phyloP scores from a whole-genome alignment of 2,888 invertebrate species.

The Theretra japonica region DNA sequence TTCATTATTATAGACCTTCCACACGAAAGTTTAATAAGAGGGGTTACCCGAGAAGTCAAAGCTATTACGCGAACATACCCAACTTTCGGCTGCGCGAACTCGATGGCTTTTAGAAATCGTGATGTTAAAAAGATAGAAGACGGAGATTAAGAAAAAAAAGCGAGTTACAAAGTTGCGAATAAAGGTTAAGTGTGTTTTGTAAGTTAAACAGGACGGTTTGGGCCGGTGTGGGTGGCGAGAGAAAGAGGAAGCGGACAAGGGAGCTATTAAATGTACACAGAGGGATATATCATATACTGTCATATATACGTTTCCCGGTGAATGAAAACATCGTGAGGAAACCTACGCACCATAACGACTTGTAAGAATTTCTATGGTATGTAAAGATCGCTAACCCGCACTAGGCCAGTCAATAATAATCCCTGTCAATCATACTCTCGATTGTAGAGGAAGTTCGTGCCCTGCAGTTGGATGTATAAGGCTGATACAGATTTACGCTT shows the following conservation, averaged over 20 bases:
- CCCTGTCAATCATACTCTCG: no score
- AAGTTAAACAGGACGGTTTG: conserved; percentile 23
- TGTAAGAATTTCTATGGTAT: no score
- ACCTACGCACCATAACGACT: no score
- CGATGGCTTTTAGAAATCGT: conserved; percentile 46
- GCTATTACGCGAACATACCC: conserved; percentile 49
- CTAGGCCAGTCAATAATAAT: no score
- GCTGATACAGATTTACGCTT: no score
- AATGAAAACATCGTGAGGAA: no score
- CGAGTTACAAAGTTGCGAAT: conserved; percentile 26
- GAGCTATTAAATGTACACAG: neutral
- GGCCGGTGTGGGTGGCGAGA: neutral
- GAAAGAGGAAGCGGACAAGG: neutral
- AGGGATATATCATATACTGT: neutral
- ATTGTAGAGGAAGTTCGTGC: no score
- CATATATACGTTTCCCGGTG: no score
- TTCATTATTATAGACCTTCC: conserved; percentile 38
- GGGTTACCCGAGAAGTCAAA: conserved; percentile 46
- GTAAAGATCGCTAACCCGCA: no score
- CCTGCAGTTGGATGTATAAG: no score
- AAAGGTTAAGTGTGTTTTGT: conserved; percentile 34
- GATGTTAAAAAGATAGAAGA: conserved; percentile 28
- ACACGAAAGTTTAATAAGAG: conserved; percentile 39
- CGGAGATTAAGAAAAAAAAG: conserved; percentile 41
- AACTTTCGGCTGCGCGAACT: conserved; percentile 37